Percentiles rank a stretch among this genome's conserved stretches.
These are phyloP conservation scores for Diorhabda sublineata DNA, from an alignment of 1,140 invertebrate species.

Conservation along the genomic window DNA sequence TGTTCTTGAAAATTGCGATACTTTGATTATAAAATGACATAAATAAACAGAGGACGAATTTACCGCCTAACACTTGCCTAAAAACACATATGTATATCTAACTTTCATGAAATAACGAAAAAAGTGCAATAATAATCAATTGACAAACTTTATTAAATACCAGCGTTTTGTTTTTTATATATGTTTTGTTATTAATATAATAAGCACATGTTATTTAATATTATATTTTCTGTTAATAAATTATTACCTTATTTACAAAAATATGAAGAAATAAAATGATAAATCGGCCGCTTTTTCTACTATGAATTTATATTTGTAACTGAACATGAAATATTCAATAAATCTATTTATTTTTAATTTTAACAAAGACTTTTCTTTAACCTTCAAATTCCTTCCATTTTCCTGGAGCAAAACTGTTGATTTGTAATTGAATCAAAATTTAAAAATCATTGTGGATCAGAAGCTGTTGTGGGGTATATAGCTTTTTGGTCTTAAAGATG, in stretches of 20 bases:
- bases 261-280: constrained; percentile 3
- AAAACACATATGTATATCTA: not conserved
- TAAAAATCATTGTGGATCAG: too few species aligned
- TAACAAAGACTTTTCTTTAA: not conserved
- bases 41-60: too few species aligned
- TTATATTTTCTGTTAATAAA: constrained; percentile 15
- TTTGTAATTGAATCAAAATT: too few species aligned
- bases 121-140: constrained; percentile 13
- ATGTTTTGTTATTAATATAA: constrained; percentile 12
- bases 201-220: constrained; percentile 15
- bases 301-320: constrained; percentile 13
- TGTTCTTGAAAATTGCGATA: too few species aligned
- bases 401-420: too few species aligned
- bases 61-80: constrained; percentile 16
- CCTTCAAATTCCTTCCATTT: too few species aligned
- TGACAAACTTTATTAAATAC: constrained; percentile 9
- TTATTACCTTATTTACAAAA: constrained; percentile 10
- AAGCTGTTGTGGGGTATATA: too few species aligned
- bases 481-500: too few species aligned
- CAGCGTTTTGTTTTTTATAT: constrained; percentile 6
- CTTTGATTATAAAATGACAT: too few species aligned
- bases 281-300: constrained; percentile 4
- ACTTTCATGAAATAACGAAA: not conserved
- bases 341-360: constrained; percentile 17
- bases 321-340: constrained; percentile 13